Evolutionary conservation across 2,797 vertebrate genomes (phyloP).

Genomic region (Hybognathus amarus): DNA sequence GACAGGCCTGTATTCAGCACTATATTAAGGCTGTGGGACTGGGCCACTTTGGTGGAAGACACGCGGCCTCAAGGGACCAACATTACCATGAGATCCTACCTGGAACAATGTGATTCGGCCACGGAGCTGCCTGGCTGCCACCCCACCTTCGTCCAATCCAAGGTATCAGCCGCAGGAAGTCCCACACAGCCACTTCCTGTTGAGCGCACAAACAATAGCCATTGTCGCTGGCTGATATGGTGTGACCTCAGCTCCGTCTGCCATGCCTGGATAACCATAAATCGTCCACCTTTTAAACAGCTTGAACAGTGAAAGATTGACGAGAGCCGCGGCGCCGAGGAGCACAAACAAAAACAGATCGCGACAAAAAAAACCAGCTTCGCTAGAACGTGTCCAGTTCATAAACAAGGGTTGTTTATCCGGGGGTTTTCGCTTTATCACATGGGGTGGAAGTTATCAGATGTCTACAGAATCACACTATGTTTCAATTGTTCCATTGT

Average conservation of each 20-base stretch:
- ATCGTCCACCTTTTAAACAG: slow-evolving; percentile 78
- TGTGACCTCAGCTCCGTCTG: slow-evolving; percentile 82
- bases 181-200: slow-evolving; percentile 79
- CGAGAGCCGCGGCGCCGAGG: slow-evolving; percentile 66
- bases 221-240: slow-evolving; percentile 78
- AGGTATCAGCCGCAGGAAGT: slow-evolving; percentile 79
- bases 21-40: slow-evolving; percentile 62
- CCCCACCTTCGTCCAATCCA: slow-evolving; percentile 64
- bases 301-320: slow-evolving; percentile 75
- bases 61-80: slow-evolving; percentile 55
- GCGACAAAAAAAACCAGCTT: neutral
- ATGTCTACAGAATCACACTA: slow-evolving; percentile 24
- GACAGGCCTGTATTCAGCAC: slow-evolving; percentile 54
- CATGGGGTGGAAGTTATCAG: slow-evolving; percentile 31
- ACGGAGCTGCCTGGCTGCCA: slow-evolving; percentile 62
- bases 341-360: slow-evolving; percentile 42
- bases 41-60: slow-evolving; percentile 61
- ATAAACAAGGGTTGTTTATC: slow-evolving; percentile 42
- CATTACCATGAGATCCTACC: slow-evolving; percentile 60
- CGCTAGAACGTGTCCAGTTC: slow-evolving; percentile 53
- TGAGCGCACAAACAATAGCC: slow-evolving; percentile 78
- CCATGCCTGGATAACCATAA: slow-evolving; percentile 72
- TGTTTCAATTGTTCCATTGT: slow-evolving; percentile 36
- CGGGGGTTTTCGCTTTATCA: slow-evolving; percentile 32
- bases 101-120: slow-evolving; percentile 72